Evolutionary conservation across 2,113 vertebrate genomes (phyloP), one percentile per base, ranked within the genome.

Genomic region (Electrona antarctica): DNA sequence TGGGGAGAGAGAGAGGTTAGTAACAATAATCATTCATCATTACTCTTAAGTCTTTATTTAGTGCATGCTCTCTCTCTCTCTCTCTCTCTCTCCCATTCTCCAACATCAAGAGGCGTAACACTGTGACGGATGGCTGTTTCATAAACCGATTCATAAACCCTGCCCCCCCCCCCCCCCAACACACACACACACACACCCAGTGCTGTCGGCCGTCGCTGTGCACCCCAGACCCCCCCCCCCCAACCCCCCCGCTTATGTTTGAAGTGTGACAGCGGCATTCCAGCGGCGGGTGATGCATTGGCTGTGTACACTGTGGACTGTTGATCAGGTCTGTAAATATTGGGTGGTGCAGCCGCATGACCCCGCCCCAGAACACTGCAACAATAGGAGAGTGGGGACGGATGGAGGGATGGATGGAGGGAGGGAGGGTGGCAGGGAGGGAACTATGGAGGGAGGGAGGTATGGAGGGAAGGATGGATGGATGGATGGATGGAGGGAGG

Each of bases 271-370:
- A 63, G 67, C 77, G 73, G 74, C 78, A 84, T 88, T 89, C 85
- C 78, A 80, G 21, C 14, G 64, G 61, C 33, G 33, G 58, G 41
- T 78, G 84, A 87, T 74, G 77, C 82, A 82, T 69, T 62, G 76
- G 58, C 54, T 45, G 33, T 13, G 67, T 69, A 77, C 82, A 75
- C 62, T 69, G 57, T 62, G 64, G 58, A 33, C 67, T 77, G 71
- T 67, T 80, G 68, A 88, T 90, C 85, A 85, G 85, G 84, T 84
- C 78, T 85, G 86, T 79, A 81, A 84, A 87, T 71, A 84, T 63
- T 78, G 77, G 79, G 71, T 60, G 64, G 73, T 21, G 21, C 21
- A 21, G 21, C 1, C 57, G 59, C 74, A 73, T 57, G 80, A 81
- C 85, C 74, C 61, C 66, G 82, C 68, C 84, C 54, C 67, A 73